These are phyloP conservation scores for Hippocampus abdominalis DNA, from an alignment of 2,113 vertebrate genomes.

Conservation along the genomic window DNA sequence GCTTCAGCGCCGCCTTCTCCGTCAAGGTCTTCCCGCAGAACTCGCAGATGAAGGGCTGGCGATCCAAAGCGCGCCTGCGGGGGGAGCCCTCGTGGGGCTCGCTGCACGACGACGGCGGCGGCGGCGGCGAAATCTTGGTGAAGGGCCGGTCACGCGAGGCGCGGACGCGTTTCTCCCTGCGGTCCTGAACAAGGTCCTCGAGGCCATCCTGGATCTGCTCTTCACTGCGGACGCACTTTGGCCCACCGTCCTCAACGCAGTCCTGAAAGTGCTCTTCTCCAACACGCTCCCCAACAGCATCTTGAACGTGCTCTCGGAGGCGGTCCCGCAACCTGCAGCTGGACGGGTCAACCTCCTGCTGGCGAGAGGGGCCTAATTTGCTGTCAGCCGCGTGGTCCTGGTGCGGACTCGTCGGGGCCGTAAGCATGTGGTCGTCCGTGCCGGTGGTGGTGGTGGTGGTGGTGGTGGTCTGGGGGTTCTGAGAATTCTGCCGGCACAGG, in stretches of 20 bases:
- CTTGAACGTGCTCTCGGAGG: not conserved
- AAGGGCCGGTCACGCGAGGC: conserved; percentile 53
- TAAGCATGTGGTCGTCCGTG: not conserved
- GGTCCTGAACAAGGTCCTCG: not conserved
- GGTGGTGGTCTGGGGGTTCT: not conserved
- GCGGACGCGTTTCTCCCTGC: not conserved
- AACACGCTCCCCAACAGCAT: not conserved
- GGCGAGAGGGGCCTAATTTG: not conserved
- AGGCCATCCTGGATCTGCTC: not conserved
- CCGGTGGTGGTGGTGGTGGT: not conserved
- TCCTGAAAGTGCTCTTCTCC: not conserved
- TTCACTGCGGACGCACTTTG: too few species aligned
- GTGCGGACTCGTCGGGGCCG: not conserved
- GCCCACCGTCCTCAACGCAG: too few species aligned
- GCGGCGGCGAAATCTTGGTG: conserved; percentile 53
- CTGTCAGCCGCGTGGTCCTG: not conserved
- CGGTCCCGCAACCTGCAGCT: too few species aligned
- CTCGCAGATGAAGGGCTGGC: conserved; percentile 55
- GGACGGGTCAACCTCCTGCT: too few species aligned
- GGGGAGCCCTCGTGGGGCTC: conserved; percentile 57
- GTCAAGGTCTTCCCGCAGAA: conserved; percentile 60
- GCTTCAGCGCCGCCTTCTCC: conserved; percentile 47
- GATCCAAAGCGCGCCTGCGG: conserved; percentile 53
- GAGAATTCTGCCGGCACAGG: not conserved
- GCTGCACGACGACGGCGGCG: conserved; percentile 43